A percentile compares a stretch with the other conserved stretches of the same genome.
These are phyloP conservation scores for Cecropterus lyciades DNA, from an alignment of 1,140 invertebrate genomes.

Conservation along the genomic window DNA sequence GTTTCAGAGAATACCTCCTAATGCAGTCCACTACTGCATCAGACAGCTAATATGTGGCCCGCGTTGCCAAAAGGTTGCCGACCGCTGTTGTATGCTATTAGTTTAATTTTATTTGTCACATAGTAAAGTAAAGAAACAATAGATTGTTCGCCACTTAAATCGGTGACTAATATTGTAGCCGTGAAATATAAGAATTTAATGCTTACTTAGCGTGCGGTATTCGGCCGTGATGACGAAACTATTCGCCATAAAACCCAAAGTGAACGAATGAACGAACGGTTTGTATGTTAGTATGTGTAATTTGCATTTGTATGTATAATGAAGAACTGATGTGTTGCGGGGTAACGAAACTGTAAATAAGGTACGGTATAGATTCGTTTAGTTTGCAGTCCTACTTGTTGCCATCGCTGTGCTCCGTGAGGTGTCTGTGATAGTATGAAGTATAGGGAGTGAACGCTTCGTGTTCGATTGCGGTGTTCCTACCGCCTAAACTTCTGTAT, in stretches of 20 bases:
- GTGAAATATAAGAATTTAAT: conserved; percentile 7
- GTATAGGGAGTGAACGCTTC: neutral
- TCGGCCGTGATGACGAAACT: conserved; percentile 8
- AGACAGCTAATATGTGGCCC: no score
- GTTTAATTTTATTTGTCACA: no score
- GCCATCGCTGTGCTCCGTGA: conserved; percentile 57
- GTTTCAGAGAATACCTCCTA: no score
- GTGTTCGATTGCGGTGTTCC: no score
- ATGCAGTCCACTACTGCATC: no score
- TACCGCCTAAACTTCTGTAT: no score
- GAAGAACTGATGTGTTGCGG: conserved; percentile 50
- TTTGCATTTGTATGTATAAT: conserved; percentile 71
- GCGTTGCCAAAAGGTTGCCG: no score
- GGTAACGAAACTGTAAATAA: conserved; percentile 35
- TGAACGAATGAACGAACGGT: conserved; percentile 13
- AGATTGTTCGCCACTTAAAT: no score
- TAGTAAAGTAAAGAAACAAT: no score
- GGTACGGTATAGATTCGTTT: conserved; percentile 48
- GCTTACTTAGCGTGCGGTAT: conserved; percentile 13
- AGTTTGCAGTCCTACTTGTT: conserved; percentile 64
- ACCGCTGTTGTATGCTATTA: no score
- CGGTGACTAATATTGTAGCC: no score
- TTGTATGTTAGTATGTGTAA: conserved; percentile 37
- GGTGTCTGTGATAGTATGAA: conserved; percentile 14
- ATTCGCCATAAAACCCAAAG: conserved; percentile 20